Base-by-base conservation (phyloP, 2,797 vertebrate species). In the Lepidocolaptes lacrymiger region DNA sequence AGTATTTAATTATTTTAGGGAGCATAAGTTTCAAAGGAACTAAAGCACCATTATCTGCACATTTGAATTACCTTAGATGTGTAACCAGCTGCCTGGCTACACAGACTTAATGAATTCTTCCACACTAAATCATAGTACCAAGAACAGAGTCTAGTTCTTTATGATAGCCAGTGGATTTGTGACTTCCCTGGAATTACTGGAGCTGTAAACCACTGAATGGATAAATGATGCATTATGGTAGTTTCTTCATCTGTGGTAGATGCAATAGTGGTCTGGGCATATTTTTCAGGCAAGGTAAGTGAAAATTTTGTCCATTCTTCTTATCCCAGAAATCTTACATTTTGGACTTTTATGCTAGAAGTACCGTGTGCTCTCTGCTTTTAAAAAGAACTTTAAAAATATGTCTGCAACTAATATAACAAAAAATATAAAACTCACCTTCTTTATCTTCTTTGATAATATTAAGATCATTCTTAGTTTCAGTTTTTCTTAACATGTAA, bases 1-100 rank as follows among this genome's bases (percentile, higher is more conserved):
- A n/a, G 28, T 86, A 49, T 93, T 55, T 67, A 81, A 78, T 79
- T 91, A 44, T 95, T 95, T 96, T 92, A 72, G 34, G 62, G 32
- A 93, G 20, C 22, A 44, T 59, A 54, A 85, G 26, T 91, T 95
- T 91, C 62, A 89, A 93, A 80, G 0, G 0, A 87, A 80, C 39
- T 88, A 72, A 88, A 83, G 18, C 32, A 64, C 34, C 7, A 61
- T 86, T 88, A 75, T 75, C 62, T 78, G 44, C 30, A 74, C 69
- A 48, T 52, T 75, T 77, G 39, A 94, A 64, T 20, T 49, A 37
- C 24, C 36, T 95, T 76, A 72, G 54, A 77, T 72, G 22, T 86
- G 36, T 39, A 89, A 74, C 55, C 78, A 94, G 67, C 48, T 92
- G 79, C 61, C 43, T 93, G 63, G 18, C 23, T 80, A 66, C 59